Evolutionary conservation across 2,113 vertebrate genomes (phyloP).

Genomic region (Eulemur rufifrons): DNA sequence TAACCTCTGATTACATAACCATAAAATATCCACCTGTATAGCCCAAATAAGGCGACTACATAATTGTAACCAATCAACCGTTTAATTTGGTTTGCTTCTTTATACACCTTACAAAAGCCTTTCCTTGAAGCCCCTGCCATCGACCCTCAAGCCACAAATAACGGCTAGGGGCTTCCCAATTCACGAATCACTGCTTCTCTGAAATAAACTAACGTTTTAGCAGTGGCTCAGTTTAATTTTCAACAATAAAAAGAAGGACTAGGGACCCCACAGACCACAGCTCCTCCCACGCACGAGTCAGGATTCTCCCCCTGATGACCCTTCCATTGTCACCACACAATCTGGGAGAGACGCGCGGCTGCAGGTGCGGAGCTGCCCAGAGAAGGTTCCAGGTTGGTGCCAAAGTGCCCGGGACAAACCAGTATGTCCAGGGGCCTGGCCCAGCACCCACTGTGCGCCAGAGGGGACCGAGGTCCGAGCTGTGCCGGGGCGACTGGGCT

Average conservation of each 20-base stretch:
- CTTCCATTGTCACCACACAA: neutral
- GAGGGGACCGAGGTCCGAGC: neutral
- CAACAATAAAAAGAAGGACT: neutral
- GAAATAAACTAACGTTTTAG: neutral
- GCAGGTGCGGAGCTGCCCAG: neutral
- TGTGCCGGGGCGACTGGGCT: neutral
- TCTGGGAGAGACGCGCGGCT: neutral
- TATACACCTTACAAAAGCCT: neutral
- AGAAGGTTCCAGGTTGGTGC: neutral
- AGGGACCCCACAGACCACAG: neutral
- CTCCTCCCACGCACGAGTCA: neutral
- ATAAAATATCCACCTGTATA: fast-evolving
- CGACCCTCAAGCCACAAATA: neutral
- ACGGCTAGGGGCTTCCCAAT: neutral
- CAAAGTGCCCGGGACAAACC: neutral
- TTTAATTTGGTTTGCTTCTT: neutral
- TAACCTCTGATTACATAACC: neutral
- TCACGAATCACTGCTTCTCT: neutral
- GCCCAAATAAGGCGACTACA: neutral
- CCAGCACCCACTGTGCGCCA: neutral
- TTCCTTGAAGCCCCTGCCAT: neutral
- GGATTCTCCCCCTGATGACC: neutral
- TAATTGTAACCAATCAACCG: neutral
- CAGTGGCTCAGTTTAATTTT: neutral
- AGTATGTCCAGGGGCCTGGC: neutral